Evolutionary conservation across 2,113 vertebrate species (phyloP), one percentile per base, ranked within the genome.

Genomic region (Erinaceus europaeus): DNA sequence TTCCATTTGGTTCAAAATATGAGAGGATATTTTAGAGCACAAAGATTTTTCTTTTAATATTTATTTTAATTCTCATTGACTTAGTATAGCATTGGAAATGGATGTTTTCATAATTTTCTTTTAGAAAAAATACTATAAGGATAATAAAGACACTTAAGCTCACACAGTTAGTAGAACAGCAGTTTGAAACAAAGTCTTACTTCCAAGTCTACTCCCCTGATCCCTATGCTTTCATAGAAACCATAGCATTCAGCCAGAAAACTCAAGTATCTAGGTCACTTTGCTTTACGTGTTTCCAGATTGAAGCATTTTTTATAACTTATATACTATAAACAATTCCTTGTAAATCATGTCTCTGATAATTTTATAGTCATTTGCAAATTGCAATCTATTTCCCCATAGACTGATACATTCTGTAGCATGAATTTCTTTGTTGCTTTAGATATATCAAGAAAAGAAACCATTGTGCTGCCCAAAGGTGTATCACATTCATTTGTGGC

Each of bases 1-100:
- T 89, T 76, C 10, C 4, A 25, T 17, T 57, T 89, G 20, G 9
- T 85, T 87, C 59, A 88, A 79, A 67, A 81, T 36, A 68, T 59
- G 3, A 14, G 42, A 88, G 27, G 9, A 23, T 72, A 4, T 59
- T 27, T 5, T 40, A 25, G 20, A 25, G 34, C 25, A 77, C 9
- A 57, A 20, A 52, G 64, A 9, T 7, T 10, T 48, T 89, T 92
- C 44, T 3, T 4, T 50, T 86, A 61, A 53, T 82, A 36, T 61
- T 76, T 61, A 13, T 59, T 91, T 38, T 59, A 68, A 40, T 62
- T 84, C 0, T 1, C 48, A 42, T 50, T 5, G 6, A 48, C 18
- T 90, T 89, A 12, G 20, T 13, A 36, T 20, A 32, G 44, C 32
- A 10, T 32, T 62, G 13, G 12, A 46, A 23, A 40, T 17, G 74